phyloP scores from a whole-genome alignment of 2,113 vertebrate species.

The Platysternon megacephalum region DNA sequence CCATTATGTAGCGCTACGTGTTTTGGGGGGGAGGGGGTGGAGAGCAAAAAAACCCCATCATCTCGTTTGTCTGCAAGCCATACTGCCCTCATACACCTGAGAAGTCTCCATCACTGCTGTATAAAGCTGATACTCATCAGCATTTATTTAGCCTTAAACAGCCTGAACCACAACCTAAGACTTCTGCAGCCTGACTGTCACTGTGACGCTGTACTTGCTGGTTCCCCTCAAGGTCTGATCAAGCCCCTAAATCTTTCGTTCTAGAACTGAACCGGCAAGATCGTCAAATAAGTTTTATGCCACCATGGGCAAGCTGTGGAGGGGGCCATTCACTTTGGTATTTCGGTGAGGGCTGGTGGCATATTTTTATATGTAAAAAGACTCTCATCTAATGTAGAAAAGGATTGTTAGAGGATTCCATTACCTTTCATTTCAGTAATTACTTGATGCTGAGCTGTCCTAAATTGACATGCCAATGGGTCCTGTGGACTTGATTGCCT shows the following conservation, averaged over 20 bases:
- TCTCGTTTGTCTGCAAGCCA: background rate
- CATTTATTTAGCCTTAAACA: background rate
- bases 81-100: background rate
- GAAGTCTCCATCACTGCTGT: background rate
- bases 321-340: background rate
- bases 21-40: too few relatives aligned
- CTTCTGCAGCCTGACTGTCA: background rate
- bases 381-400: background rate
- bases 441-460: background rate
- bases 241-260: background rate
- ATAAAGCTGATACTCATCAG: background rate
- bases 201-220: background rate
- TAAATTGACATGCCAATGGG: background rate
- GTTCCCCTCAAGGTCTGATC: fast-evolving
- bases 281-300: background rate
- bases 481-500: background rate
- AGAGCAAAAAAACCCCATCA: background rate
- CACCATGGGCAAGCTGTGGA: background rate
- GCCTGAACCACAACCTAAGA: fast-evolving
- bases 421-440: background rate
- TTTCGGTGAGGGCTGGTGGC: background rate
- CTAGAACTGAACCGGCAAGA: background rate
- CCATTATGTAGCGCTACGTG: background rate
- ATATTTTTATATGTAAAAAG: background rate
- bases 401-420: background rate